A percentile compares a stretch with the other conserved stretches of the same genome.
Evolutionary conservation across 92 coral and sea anemone species (phyloP).

Genomic region (Phymanthus crucifer): DNA sequence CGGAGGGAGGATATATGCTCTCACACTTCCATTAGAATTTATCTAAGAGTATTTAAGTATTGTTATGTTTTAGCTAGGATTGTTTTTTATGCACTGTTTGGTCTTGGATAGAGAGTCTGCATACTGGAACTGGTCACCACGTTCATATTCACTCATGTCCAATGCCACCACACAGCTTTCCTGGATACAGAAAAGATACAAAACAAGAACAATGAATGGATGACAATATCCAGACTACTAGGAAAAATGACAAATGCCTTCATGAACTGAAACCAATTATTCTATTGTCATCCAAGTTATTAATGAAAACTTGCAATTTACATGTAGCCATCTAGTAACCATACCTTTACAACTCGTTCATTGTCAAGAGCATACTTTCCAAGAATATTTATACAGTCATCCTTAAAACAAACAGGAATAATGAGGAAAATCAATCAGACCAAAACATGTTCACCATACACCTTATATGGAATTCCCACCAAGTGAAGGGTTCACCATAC

Average conservation of each 20-base stretch:
- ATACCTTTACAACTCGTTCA: conserved; percentile 84
- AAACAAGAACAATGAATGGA: neutral
- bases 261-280: no score
- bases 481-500: no score
- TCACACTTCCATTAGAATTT: no score
- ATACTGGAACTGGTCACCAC: conserved; percentile 87
- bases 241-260: no score
- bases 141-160: conserved; percentile 91
- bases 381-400: conserved; percentile 69
- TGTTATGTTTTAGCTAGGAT: neutral
- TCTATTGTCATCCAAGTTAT: no score
- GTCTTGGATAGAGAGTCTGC: conserved; percentile 68
- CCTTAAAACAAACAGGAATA: conserved; percentile 37
- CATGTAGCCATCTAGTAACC: no score
- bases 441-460: no score
- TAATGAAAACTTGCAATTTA: no score
- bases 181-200: conserved; percentile 30
- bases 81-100: conserved; percentile 14
- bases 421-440: neutral
- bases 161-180: conserved; percentile 96
- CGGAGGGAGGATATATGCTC: no score
- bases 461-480: no score
- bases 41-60: no score
- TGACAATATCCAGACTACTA: neutral
- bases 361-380: conserved; percentile 68